Evolutionary conservation across 2,113 vertebrate genomes (phyloP).

Genomic region (Oryzias woworae): DNA sequence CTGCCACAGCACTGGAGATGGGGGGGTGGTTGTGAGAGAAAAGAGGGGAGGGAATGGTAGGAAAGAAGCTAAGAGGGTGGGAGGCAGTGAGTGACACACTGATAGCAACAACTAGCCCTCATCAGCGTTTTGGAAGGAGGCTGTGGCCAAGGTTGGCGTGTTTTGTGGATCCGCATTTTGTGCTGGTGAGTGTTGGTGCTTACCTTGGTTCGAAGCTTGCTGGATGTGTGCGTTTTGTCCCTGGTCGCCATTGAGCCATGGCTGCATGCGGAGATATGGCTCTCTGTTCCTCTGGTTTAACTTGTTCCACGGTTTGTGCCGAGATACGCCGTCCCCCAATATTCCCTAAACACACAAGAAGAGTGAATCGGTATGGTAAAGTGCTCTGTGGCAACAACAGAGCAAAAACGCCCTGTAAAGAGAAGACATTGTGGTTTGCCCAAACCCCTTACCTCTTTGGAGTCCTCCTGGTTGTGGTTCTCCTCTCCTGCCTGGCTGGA

Average conservation of each 20-base stretch:
- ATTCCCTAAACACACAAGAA: slow-evolving; percentile 67
- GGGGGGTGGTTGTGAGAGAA: slow-evolving; percentile 2
- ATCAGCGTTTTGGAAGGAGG: slow-evolving; percentile 56
- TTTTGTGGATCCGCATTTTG: slow-evolving; percentile 21
- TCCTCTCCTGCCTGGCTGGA: slow-evolving; percentile 74
- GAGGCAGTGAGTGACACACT: slow-evolving; percentile 60
- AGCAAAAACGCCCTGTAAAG: background rate
- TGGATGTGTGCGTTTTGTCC: slow-evolving; percentile 73
- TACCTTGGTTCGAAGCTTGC: slow-evolving; percentile 71
- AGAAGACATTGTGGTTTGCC: background rate
- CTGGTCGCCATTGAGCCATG: slow-evolving; percentile 95
- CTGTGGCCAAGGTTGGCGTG: slow-evolving; percentile 26
- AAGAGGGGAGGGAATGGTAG: background rate
- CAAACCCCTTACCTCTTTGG: slow-evolving; percentile 71
- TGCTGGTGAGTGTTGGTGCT: slow-evolving; percentile 15
- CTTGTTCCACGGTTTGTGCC: slow-evolving; percentile 96
- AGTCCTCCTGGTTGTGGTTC: slow-evolving; percentile 84
- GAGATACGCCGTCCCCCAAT: slow-evolving; percentile 88
- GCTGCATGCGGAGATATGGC: slow-evolving; percentile 95
- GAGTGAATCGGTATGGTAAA: slow-evolving; percentile 28
- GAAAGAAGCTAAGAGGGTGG: slow-evolving; percentile 1
- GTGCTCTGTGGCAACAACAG: background rate
- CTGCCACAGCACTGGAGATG: slow-evolving; percentile 65
- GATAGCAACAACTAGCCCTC: slow-evolving; percentile 68
- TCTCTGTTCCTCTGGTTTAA: slow-evolving; percentile 93